Base-by-base conservation (phyloP, 2,888 invertebrate species). In the Nemotelus nigrinus region DNA sequence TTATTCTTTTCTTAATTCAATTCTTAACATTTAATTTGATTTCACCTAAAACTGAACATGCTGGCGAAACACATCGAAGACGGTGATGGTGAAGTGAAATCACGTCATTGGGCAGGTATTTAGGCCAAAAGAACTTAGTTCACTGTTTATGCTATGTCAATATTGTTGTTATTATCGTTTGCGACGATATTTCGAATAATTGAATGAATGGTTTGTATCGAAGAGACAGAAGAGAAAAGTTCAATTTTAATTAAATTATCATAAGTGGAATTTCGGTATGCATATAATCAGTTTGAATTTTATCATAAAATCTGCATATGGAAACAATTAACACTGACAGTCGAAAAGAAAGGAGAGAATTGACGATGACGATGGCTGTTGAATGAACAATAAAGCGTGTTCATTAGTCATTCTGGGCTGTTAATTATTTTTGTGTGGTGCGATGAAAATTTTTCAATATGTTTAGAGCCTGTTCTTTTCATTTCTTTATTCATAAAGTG, bases 161-260 rank as follows among this genome's bases (percentile, higher is more conserved):
- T 25, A 25, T 25, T 25, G 25, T 25, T 25, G 25, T 25, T 25
- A 25, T 25, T 25, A 25, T 25, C 25, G 25, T 25, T 25, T 25
- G 25, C 25, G 25, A 25, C 25, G 25, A 25, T 25, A 25, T 25
- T 25, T 10, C 57, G n/a, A 57, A 57, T 57, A 57, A 25, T 10
- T 10, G 57, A 57, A 10, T 10, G 57, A 10, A 57, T 57, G 25
- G 3, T 10, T 10, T 57, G 57, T 57, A 25, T 57, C 57, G 25
- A 25, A 25, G 25, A 25, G 25, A 25, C 25, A 48, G 50, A 25
- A 44, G n/a, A 67, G 47, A 67, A 67, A 67, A 67, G 48, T 43
- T 48, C 50, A 67, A 67, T 67, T 43, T 48, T 41, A 67, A 67
- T 67, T 39, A 48, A 67, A 67, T 48, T 67, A 67, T 67, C 67